Evolutionary conservation across 2,888 invertebrate genomes (phyloP).

Genomic region (Phortica okadai): DNA sequence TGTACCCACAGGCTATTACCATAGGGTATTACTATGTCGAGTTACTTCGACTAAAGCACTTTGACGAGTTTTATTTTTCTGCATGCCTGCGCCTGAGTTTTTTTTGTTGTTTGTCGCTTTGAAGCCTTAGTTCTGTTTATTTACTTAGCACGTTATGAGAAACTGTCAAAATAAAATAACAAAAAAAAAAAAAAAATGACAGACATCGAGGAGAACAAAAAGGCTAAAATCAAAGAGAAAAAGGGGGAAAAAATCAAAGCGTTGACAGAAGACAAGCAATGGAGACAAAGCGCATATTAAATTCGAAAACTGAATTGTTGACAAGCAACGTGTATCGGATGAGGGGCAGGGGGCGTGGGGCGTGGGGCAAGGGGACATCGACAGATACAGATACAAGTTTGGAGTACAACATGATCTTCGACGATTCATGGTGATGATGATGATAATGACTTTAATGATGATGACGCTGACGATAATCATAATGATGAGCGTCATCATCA

Average conservation of each 20-base stretch:
- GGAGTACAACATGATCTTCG: conserved; percentile 15
- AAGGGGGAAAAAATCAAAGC: conserved; percentile 14
- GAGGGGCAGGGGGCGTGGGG: not conserved
- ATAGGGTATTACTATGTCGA: no score
- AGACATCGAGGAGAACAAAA: conserved; percentile 21
- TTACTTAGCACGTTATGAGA: conserved; percentile 32
- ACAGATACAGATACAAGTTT: conserved; percentile 14
- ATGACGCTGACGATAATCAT: not conserved
- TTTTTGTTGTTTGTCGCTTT: not conserved
- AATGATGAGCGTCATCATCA: conserved; percentile 12
- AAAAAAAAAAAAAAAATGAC: not conserved
- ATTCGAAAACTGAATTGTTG: not conserved
- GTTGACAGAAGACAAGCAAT: conserved; percentile 20
- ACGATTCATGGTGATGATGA: conserved; percentile 2
- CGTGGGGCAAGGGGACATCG: not conserved
- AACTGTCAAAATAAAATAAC: conserved; percentile 42
- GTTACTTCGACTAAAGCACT: not conserved
- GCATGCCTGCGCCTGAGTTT: conserved; percentile 16
- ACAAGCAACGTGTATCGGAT: not conserved
- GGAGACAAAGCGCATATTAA: conserved; percentile 25
- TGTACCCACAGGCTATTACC: no score
- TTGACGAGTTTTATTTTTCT: not conserved
- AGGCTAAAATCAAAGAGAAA: conserved; percentile 15
- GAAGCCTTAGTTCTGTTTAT: conserved; percentile 31
- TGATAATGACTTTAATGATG: conserved; percentile 2